Percentiles rank a stretch among this genome's conserved stretches.
phyloP scores from a whole-genome alignment of 1,140 invertebrate genomes.

The Phenacoccus solenopsis region DNA sequence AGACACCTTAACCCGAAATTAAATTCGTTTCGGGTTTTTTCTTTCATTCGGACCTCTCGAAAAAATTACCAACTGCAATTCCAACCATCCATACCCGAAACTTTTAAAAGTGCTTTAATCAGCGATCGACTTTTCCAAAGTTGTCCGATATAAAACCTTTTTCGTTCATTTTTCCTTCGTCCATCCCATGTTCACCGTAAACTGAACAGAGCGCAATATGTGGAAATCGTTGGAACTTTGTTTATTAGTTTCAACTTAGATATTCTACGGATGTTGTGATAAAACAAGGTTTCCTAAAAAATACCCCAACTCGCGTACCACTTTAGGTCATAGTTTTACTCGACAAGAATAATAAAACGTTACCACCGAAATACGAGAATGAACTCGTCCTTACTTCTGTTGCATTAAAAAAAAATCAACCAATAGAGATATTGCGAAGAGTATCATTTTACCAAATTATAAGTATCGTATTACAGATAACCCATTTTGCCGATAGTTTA shows the following conservation, averaged over 20 bases:
- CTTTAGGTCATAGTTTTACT: slow-evolving; percentile 2
- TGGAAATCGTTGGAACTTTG: background rate
- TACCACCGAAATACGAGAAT: background rate
- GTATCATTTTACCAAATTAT: no score
- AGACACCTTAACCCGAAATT: background rate
- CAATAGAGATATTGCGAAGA: no score
- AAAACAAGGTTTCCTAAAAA: background rate
- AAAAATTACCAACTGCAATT: background rate
- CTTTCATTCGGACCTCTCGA: background rate
- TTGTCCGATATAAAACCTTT: background rate
- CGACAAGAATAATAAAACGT: background rate
- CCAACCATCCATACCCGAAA: background rate
- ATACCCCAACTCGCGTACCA: background rate
- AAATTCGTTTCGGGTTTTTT: background rate
- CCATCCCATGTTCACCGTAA: background rate
- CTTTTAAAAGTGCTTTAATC: background rate
- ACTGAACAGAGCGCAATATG: background rate
- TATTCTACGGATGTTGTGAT: background rate
- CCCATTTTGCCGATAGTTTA: no score
- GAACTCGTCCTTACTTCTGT: background rate
- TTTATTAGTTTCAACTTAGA: background rate
- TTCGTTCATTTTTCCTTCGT: background rate
- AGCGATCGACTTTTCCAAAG: background rate
- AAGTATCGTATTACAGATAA: no score
- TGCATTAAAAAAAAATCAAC: background rate